Evolutionary conservation across 2,113 vertebrate genomes (phyloP).

Genomic region (Anguilla japonica): DNA sequence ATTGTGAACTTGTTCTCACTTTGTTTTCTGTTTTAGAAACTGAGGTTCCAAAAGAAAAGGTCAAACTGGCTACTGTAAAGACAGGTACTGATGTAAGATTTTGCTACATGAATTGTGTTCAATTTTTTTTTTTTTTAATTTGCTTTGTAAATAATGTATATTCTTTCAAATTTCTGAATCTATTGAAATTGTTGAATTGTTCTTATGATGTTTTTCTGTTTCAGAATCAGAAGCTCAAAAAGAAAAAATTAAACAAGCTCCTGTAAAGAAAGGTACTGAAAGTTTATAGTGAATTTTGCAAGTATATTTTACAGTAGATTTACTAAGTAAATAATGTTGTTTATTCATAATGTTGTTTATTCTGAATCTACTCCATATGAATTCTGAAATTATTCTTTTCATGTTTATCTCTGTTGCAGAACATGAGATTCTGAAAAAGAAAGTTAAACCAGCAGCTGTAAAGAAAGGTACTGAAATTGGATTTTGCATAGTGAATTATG

Average conservation of each 20-base stretch:
- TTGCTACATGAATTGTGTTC: too few relatives aligned
- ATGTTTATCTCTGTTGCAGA: too few relatives aligned
- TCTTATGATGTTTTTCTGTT: background rate
- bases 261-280: conserved; percentile 32
- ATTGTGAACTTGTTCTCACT: background rate
- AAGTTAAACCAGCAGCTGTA: background rate
- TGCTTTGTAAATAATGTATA: too few relatives aligned
- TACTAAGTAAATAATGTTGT: background rate
- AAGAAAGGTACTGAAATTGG: conserved; percentile 27
- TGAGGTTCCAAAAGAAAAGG: conserved; percentile 16
- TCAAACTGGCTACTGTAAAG: background rate
- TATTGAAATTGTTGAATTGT: too few relatives aligned
- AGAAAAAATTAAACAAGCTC: conserved; percentile 41
- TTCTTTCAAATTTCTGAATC: too few relatives aligned
- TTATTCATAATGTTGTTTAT: too few relatives aligned
- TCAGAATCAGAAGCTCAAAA: conserved; percentile 32
- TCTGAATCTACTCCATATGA: too few relatives aligned
- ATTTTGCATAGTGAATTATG: too few relatives aligned
- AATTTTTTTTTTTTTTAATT: too few relatives aligned
- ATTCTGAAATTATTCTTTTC: too few relatives aligned
- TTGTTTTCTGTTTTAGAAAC: background rate
- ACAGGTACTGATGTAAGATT: conserved; percentile 7
- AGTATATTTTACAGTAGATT: background rate
- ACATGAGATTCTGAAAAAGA: conserved; percentile 23
- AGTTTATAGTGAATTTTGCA: background rate